Evolutionary conservation across 2,888 invertebrate genomes (phyloP).

Genomic region (Aleiodes leptofemur): DNA sequence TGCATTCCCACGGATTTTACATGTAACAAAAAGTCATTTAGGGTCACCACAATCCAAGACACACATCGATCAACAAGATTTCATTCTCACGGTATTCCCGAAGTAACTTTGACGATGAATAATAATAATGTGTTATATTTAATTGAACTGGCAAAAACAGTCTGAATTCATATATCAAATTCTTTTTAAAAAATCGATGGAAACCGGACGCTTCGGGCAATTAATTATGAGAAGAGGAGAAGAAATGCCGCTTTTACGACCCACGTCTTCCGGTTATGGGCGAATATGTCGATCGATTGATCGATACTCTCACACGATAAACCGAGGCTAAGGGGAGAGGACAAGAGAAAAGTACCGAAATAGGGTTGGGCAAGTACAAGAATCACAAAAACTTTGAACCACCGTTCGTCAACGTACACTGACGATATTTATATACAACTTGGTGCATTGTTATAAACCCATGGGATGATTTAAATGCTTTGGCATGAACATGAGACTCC

Average conservation of each 20-base stretch:
- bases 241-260: background rate
- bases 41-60: conserved; percentile 11
- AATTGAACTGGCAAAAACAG: background rate
- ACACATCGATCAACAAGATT: conserved; percentile 28
- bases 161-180: background rate
- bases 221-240: conserved; percentile 4
- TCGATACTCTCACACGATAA: conserved; percentile 60
- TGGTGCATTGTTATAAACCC: conserved; percentile 32
- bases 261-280: conserved; percentile 34
- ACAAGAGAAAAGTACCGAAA: background rate
- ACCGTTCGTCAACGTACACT: conserved; percentile 22
- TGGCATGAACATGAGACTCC: conserved; percentile 61
- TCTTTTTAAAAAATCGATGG: background rate
- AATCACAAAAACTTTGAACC: conserved; percentile 8
- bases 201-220: conserved; percentile 27
- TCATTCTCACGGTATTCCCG: conserved; percentile 6
- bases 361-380: conserved; percentile 9
- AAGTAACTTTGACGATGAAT: background rate
- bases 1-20: conserved; percentile 30
- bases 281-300: conserved; percentile 50
- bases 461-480: conserved; percentile 62
- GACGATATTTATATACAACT: conserved; percentile 19
- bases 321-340: conserved; percentile 51
- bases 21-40: conserved; percentile 16
- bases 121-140: background rate